Percentiles rank a stretch among this genome's conserved stretches.
phyloP scores from a whole-genome alignment of 2,113 vertebrate genomes.

The Cinclus cinclus region DNA sequence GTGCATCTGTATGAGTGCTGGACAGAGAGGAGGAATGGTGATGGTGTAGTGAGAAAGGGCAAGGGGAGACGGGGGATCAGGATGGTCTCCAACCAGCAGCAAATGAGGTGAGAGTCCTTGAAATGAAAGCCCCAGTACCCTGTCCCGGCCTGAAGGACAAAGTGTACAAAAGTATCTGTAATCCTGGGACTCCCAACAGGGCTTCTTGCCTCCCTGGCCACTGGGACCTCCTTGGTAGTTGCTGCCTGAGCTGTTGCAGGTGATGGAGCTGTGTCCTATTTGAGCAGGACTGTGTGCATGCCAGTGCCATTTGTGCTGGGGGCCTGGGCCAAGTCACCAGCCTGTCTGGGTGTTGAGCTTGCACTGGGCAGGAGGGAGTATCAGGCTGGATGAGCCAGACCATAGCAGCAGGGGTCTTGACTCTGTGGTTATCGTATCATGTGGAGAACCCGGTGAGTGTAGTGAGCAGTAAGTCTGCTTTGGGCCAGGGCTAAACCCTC shows the following conservation, averaged over 20 bases:
- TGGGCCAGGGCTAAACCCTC: not conserved
- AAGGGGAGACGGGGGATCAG: not conserved
- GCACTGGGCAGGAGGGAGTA: not conserved
- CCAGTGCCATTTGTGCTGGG: not conserved
- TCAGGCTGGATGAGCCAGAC: not conserved
- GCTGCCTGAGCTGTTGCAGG: not conserved
- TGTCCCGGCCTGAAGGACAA: not conserved
- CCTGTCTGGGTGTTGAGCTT: not conserved
- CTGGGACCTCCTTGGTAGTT: not conserved
- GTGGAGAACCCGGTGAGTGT: not conserved
- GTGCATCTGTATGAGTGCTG: not conserved
- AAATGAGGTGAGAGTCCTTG: not conserved
- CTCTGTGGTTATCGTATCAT: not conserved
- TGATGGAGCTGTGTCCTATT: not conserved
- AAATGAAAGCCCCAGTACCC: not conserved
- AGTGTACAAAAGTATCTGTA: not conserved
- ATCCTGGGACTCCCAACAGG: not conserved
- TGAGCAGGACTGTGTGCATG: rapidly evolving
- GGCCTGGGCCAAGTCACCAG: not conserved
- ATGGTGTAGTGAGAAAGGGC: not conserved
- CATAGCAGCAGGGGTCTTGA: rapidly evolving
- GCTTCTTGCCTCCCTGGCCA: not conserved
- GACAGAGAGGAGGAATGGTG: not conserved
- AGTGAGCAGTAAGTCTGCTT: not conserved
- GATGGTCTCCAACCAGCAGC: not conserved